Evolutionary conservation across 2,888 invertebrate genomes (phyloP), one percentile per base, ranked within the genome.

Genomic region (Zele albiditarsus): DNA sequence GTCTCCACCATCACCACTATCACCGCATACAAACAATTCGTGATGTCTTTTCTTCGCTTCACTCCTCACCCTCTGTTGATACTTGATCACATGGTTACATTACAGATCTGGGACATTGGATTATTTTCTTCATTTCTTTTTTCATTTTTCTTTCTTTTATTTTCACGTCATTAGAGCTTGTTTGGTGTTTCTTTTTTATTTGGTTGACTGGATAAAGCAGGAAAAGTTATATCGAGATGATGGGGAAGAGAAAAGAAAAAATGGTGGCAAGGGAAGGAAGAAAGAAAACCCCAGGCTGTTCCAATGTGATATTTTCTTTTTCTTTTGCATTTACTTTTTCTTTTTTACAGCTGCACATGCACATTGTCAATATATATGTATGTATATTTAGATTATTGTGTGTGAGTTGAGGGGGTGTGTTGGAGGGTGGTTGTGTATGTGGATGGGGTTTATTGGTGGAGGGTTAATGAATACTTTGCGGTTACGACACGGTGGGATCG

Each of bases 391-490:
- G 53, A 46, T 46, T 16, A 2, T 46, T 53, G n/a, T 63, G 63
- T 46, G 27, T n/a, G n/a, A n/a, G n/a, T n/a, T n/a, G n/a, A 27
- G 60, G 42, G 42, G 25, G 46, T n/a, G 60, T 71, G 28, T n/a
- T 8, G 5, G 2, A 12, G 38, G 12, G 38, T 8, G 38, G 12
- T 38, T 16, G 42, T 33, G 62, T n/a, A 53, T 58, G 23, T 67
- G 49, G 58, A 28, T 58, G 67, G 25, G 62, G 68, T 73, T 69
- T 62, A 63, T 67, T 67, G 28, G 68, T n/a, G 33, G 31, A n/a
- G 62, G 42, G 62, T 69, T 74, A 74, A 74, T 74, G 69, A 74
- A 74, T 74, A 74, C 68, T 69, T 69, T 33, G 68, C 53, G 69
- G 74, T 74, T 63, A 49, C 60, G 68, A 68, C 74, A 68, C 25